Percentiles rank a stretch among this genome's conserved stretches.
Evolutionary conservation across 92 coral and sea anemone species (phyloP).

Genomic region (Micromussa lordhowensis): DNA sequence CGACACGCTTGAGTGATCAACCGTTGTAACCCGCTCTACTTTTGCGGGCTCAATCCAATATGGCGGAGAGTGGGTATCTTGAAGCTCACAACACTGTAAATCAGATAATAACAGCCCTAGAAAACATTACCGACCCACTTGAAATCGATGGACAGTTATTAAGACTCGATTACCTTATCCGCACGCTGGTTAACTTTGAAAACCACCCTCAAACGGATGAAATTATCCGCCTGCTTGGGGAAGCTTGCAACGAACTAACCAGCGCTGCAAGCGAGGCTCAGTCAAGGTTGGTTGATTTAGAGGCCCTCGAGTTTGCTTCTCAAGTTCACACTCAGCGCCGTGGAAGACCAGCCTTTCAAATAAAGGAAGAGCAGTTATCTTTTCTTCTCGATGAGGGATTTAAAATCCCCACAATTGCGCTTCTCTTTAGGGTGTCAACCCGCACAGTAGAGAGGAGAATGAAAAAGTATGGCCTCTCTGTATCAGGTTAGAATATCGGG

Average conservation of each 20-base stretch:
- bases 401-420: conserved; percentile 47
- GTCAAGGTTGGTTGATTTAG: background rate
- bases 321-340: background rate
- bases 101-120: too few species aligned
- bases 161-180: too few species aligned
- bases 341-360: conserved; percentile 11
- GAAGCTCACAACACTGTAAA: conserved; percentile 20
- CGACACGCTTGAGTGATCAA: too few species aligned
- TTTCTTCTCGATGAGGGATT: conserved; percentile 50
- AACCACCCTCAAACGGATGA: conserved; percentile 31
- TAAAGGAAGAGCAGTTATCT: conserved; percentile 13
- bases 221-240: conserved; percentile 16
- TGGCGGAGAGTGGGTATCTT: background rate
- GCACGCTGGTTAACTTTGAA: too few species aligned
- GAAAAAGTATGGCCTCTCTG: too few species aligned
- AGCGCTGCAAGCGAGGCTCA: background rate
- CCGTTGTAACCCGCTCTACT: too few species aligned
- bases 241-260: conserved; percentile 8
- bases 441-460: conserved; percentile 35
- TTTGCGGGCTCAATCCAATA: conserved; percentile 10
- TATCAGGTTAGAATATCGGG: too few species aligned
- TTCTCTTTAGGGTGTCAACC: conserved; percentile 40
- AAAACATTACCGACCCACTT: too few species aligned
- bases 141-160: too few species aligned
- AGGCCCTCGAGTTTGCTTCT: background rate